Conservation (phyloP, 2,888 invertebrate genomes). For the Eupithecia inturbata region DNA sequence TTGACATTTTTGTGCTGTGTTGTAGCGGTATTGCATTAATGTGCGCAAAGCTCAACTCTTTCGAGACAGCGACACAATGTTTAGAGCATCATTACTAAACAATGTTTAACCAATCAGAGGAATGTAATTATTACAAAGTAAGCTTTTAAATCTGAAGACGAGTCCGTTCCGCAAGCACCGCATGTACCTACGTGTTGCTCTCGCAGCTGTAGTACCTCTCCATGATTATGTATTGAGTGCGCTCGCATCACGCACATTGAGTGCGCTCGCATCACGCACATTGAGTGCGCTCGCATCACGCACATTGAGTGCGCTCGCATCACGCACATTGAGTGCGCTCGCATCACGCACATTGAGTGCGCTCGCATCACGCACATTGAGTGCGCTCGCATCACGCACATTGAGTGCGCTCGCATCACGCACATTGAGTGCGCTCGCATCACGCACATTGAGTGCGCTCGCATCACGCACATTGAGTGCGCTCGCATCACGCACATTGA, state of each 20-base stretch:
- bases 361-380: slow-evolving; percentile 25
- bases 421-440: slow-evolving; percentile 18
- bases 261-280: slow-evolving; percentile 26
- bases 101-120: too few relatives aligned
- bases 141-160: too few relatives aligned
- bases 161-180: too few relatives aligned
- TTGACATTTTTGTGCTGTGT: too few relatives aligned
- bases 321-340: slow-evolving; percentile 27
- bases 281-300: slow-evolving; percentile 20
- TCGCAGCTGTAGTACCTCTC: neutral
- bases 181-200: too few relatives aligned
- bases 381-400: slow-evolving; percentile 26
- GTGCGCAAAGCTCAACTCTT: too few relatives aligned
- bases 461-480: too few relatives aligned
- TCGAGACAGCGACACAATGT: too few relatives aligned
- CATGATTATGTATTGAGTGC: neutral
- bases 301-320: slow-evolving; percentile 27
- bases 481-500: too few relatives aligned
- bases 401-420: slow-evolving; percentile 20
- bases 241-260: slow-evolving; percentile 22
- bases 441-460: neutral
- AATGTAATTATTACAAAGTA: too few relatives aligned
- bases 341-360: slow-evolving; percentile 25
- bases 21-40: too few relatives aligned
- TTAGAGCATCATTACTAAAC: too few relatives aligned